phyloP scores from a whole-genome alignment of 2,113 vertebrate genomes.

The Chrysemys picta region DNA sequence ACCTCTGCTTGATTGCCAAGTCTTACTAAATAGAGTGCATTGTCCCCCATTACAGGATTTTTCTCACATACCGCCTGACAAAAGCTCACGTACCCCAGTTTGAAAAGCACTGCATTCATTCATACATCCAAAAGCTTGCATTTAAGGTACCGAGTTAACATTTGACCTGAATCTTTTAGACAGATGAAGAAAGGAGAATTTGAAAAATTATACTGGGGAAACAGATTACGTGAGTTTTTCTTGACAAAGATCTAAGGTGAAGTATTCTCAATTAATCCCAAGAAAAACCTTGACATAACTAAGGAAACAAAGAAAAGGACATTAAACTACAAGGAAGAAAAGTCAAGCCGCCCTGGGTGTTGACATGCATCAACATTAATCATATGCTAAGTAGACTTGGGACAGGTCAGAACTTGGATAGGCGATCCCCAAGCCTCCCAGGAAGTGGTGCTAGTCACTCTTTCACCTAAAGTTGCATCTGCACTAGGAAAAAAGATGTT shows the following conservation, averaged over 20 bases:
- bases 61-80: background rate
- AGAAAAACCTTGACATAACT: slow-evolving; percentile 25
- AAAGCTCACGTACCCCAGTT: background rate
- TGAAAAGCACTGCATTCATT: background rate
- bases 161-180: slow-evolving; percentile 50
- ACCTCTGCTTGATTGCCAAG: background rate
- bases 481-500: background rate
- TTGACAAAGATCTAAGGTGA: slow-evolving; percentile 21
- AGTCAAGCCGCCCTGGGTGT: background rate
- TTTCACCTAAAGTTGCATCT: background rate
- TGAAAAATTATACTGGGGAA: slow-evolving; percentile 48
- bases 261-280: slow-evolving; percentile 20
- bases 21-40: background rate
- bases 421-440: background rate
- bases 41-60: background rate
- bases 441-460: background rate
- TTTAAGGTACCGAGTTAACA: slow-evolving; percentile 57
- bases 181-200: slow-evolving; percentile 16
- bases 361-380: background rate
- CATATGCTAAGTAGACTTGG: background rate
- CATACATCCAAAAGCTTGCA: slow-evolving; percentile 49
- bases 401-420: background rate
- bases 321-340: slow-evolving; percentile 17
- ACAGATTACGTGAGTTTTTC: background rate
- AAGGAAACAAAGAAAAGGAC: slow-evolving; percentile 27